phyloP scores from a whole-genome alignment of 2,888 invertebrate genomes.

The Apomyelois bistriatella region DNA sequence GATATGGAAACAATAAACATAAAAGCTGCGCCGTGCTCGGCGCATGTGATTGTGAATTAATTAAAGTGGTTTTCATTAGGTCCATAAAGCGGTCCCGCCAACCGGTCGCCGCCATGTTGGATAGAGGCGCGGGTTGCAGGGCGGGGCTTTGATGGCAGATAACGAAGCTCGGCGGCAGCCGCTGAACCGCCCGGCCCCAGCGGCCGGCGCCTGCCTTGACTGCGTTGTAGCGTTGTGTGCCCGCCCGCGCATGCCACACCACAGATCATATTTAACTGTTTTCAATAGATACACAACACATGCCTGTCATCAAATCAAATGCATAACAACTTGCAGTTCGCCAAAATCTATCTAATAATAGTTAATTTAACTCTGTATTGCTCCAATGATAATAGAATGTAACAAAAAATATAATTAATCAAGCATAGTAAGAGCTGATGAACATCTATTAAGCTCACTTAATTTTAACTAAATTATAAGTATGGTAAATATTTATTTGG shows the following conservation, averaged over 20 bases:
- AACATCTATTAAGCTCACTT: too few relatives aligned
- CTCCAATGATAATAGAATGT: too few relatives aligned
- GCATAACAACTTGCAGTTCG: too few relatives aligned
- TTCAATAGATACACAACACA: too few relatives aligned
- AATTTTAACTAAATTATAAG: too few relatives aligned
- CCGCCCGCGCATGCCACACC: background rate
- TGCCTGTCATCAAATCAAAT: too few relatives aligned
- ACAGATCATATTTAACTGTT: too few relatives aligned
- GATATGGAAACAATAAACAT: slow-evolving; percentile 77
- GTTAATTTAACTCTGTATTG: too few relatives aligned
- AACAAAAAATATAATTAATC: too few relatives aligned
- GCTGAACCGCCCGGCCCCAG: slow-evolving; percentile 17
- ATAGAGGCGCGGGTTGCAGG: slow-evolving; percentile 24
- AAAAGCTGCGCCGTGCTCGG: slow-evolving; percentile 63
- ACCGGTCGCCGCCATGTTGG: slow-evolving; percentile 29
- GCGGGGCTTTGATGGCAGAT: slow-evolving; percentile 61
- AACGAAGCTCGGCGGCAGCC: slow-evolving; percentile 50
- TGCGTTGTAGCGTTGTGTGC: background rate
- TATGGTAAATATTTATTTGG: too few relatives aligned
- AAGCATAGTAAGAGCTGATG: too few relatives aligned
- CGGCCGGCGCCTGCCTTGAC: background rate
- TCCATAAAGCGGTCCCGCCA: slow-evolving; percentile 53
- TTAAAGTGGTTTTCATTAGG: slow-evolving; percentile 77
- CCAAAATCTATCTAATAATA: too few relatives aligned
- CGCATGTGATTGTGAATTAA: slow-evolving; percentile 77